Conservation (phyloP, 2,888 invertebrate species). For the Chironomus tentans region DNA sequence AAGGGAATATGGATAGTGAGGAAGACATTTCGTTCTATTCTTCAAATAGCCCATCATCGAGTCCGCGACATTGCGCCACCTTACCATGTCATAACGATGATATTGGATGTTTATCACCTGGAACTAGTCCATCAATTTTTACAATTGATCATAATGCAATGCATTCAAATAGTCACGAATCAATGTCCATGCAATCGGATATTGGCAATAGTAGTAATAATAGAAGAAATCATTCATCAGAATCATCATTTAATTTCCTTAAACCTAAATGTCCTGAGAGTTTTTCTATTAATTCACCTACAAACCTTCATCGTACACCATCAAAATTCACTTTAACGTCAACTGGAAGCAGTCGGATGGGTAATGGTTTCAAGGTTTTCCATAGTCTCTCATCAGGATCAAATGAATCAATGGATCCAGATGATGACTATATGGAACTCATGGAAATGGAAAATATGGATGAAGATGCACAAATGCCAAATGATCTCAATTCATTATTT, state of each 20-base stretch:
- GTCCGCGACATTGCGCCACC: conserved; percentile 30
- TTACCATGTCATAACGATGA: conserved; percentile 27
- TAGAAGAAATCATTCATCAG: conserved; percentile 32
- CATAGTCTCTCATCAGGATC: conserved; percentile 48
- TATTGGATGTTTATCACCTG: too few relatives aligned
- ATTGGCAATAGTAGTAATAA: conserved; percentile 28
- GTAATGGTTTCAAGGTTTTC: conserved; percentile 38
- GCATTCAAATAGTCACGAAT: conserved; percentile 46
- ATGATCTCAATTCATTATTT: conserved; percentile 50
- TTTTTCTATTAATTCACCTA: background rate
- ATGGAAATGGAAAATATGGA: conserved; percentile 50
- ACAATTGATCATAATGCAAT: conserved; percentile 30
- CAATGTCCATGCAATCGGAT: conserved; percentile 52
- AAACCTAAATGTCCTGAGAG: conserved; percentile 35
- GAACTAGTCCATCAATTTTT: conserved; percentile 37
- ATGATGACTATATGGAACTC: conserved; percentile 57
- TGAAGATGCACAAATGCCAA: conserved; percentile 45
- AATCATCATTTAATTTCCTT: conserved; percentile 36
- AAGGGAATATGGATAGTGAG: conserved; percentile 32
- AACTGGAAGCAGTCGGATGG: background rate
- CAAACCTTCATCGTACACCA: background rate
- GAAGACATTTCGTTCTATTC: conserved; percentile 41
- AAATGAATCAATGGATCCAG: conserved; percentile 51
- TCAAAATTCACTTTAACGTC: conserved; percentile 1
- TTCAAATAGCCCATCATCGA: conserved; percentile 32